A percentile compares a stretch with the other conserved stretches of the same genome.
phyloP scores from a whole-genome alignment of 35 echinoderm and acorn worm species.

The Heliocidaris tuberculata region DNA sequence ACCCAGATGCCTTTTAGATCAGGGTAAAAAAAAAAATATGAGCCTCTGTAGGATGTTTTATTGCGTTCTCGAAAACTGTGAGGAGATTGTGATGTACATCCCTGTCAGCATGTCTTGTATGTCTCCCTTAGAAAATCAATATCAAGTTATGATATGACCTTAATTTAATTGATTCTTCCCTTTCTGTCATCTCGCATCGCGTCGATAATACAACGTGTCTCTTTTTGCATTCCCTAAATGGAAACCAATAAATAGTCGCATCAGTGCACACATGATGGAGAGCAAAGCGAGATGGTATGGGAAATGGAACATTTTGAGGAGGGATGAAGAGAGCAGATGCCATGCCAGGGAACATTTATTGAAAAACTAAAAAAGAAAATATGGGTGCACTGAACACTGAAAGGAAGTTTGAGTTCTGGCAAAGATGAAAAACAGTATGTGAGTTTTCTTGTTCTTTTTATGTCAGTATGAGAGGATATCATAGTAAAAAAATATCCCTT shows the following conservation, averaged over 20 bases:
- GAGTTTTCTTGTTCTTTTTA: too few species aligned
- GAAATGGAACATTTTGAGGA: background rate
- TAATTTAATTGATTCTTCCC: background rate
- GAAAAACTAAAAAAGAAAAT: too few species aligned
- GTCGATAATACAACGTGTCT: background rate
- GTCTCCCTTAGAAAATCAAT: constrained; percentile 3
- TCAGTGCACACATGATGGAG: background rate
- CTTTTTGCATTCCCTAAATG: constrained; percentile 1
- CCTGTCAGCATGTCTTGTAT: background rate
- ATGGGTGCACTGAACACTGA: too few species aligned
- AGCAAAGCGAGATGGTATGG: background rate
- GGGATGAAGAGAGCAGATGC: too few species aligned
- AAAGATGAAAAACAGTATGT: too few species aligned
- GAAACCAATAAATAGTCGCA: constrained; percentile 11
- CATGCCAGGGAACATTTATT: background rate
- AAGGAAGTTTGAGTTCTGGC: too few species aligned
- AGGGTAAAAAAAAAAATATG: background rate
- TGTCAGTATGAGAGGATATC: too few species aligned
- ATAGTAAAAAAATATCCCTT: too few species aligned
- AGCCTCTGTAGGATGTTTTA: background rate
- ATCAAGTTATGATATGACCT: constrained; percentile 11
- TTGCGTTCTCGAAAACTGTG: background rate
- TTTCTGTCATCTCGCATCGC: background rate
- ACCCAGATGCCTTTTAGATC: too few species aligned
- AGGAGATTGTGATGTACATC: background rate